phyloP scores from a whole-genome alignment of 30 jellyfish, hydroid and myxozoan species.

The Nemopilema nomurai region DNA sequence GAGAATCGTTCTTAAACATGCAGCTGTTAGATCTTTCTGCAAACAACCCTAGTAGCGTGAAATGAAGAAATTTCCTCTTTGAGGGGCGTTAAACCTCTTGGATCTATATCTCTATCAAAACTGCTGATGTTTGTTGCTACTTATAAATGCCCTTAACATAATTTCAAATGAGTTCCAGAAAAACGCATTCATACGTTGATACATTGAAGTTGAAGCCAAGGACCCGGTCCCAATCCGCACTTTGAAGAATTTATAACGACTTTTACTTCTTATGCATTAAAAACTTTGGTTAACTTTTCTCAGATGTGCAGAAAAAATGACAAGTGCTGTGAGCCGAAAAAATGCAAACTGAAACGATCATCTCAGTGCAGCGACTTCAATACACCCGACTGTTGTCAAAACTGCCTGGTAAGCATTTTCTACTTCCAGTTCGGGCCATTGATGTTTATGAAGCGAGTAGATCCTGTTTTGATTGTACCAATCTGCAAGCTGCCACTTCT shows the following conservation, averaged over 20 bases:
- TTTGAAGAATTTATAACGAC: neutral
- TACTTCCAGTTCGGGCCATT: neutral
- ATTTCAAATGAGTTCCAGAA: too few species aligned
- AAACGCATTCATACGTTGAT: too few species aligned
- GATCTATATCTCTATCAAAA: too few species aligned
- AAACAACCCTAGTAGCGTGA: too few species aligned
- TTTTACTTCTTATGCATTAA: neutral
- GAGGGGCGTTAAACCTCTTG: too few species aligned
- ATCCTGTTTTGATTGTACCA: too few species aligned
- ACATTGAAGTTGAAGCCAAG: neutral
- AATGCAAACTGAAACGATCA: slow-evolving; percentile 62
- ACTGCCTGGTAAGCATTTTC: slow-evolving; percentile 69
- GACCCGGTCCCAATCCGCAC: neutral
- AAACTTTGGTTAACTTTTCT: neutral
- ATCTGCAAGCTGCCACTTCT: neutral
- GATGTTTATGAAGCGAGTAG: neutral
- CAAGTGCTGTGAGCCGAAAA: slow-evolving; percentile 85
- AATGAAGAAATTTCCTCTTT: too few species aligned
- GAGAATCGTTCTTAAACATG: too few species aligned
- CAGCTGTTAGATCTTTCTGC: too few species aligned
- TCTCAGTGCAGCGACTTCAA: slow-evolving; percentile 87
- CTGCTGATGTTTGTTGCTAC: too few species aligned
- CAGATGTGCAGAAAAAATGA: slow-evolving; percentile 84
- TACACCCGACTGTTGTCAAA: slow-evolving; percentile 86
- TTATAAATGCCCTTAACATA: too few species aligned